Percentiles rank a stretch among this genome's conserved stretches.
Evolutionary conservation across 2,888 invertebrate species (phyloP).

Genomic region (Aproaerema taeniolella): DNA sequence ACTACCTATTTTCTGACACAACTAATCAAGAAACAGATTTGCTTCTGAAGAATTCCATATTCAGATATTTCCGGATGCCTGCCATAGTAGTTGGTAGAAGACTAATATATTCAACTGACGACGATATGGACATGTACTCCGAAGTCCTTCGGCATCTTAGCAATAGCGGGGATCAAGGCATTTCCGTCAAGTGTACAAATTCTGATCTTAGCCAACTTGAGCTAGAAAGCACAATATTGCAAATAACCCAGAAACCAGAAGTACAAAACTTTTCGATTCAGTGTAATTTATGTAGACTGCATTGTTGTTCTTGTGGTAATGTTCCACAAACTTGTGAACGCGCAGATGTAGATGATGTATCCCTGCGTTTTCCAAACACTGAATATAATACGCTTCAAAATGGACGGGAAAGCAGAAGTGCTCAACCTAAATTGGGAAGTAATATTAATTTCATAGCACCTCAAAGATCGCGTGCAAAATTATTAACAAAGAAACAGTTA

Average conservation of each 20-base stretch:
- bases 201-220: slow-evolving; percentile 42
- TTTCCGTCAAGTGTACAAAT: slow-evolving; percentile 37
- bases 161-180: slow-evolving; percentile 37
- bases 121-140: slow-evolving; percentile 49
- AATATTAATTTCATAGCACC: slow-evolving; percentile 44
- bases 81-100: slow-evolving; percentile 56
- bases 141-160: slow-evolving; percentile 46
- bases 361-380: too few relatives aligned
- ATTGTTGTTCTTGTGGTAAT: slow-evolving; percentile 46
- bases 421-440: slow-evolving; percentile 55
- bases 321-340: slow-evolving; percentile 17
- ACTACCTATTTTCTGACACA: slow-evolving; percentile 53
- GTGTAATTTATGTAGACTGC: slow-evolving; percentile 42
- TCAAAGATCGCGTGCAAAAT: slow-evolving; percentile 46
- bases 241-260: slow-evolving; percentile 50
- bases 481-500: slow-evolving; percentile 48
- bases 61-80: slow-evolving; percentile 51
- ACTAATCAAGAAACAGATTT: slow-evolving; percentile 45
- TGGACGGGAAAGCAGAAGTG: slow-evolving; percentile 35
- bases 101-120: slow-evolving; percentile 57
- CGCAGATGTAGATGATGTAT: background rate
- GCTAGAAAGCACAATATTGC: slow-evolving; percentile 54
- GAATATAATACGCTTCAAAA: too few relatives aligned
- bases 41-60: slow-evolving; percentile 49
- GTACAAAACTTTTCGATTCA: slow-evolving; percentile 32